Evolutionary conservation across 1,140 invertebrate genomes (phyloP).

Genomic region (Drosophila yakuba): DNA sequence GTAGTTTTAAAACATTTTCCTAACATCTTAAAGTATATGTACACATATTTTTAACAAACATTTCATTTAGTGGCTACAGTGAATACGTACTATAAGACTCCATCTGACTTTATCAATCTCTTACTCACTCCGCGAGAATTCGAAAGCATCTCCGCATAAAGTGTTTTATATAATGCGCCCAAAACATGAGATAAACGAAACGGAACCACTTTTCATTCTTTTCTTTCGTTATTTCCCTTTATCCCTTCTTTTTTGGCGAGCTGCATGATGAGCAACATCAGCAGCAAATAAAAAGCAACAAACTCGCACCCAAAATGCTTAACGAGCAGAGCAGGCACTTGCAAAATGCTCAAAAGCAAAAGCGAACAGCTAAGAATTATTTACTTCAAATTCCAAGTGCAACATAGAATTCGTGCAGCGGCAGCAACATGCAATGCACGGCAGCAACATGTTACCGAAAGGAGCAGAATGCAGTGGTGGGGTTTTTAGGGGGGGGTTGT

Average conservation of each 20-base stretch:
- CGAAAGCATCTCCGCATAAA: constrained; percentile 31
- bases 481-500: background rate
- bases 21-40: no score
- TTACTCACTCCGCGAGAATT: background rate
- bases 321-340: constrained; percentile 76
- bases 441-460: constrained; percentile 78
- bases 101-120: background rate
- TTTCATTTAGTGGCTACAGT: no score
- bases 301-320: constrained; percentile 76
- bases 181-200: constrained; percentile 79
- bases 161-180: constrained; percentile 33
- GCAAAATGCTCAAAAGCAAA: constrained; percentile 62
- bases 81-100: no score
- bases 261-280: constrained; percentile 69
- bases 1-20: no score
- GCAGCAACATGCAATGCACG: constrained; percentile 60
- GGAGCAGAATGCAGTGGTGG: constrained; percentile 17
- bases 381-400: constrained; percentile 81
- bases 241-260: constrained; percentile 15
- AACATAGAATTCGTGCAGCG: constrained; percentile 82
- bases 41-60: no score
- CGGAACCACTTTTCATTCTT: constrained; percentile 75
- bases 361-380: constrained; percentile 72
- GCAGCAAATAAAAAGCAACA: constrained; percentile 47
- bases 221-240: constrained; percentile 45